Evolutionary conservation across 2,113 vertebrate species (phyloP).

Genomic region (Paramisgurnus dabryanus): DNA sequence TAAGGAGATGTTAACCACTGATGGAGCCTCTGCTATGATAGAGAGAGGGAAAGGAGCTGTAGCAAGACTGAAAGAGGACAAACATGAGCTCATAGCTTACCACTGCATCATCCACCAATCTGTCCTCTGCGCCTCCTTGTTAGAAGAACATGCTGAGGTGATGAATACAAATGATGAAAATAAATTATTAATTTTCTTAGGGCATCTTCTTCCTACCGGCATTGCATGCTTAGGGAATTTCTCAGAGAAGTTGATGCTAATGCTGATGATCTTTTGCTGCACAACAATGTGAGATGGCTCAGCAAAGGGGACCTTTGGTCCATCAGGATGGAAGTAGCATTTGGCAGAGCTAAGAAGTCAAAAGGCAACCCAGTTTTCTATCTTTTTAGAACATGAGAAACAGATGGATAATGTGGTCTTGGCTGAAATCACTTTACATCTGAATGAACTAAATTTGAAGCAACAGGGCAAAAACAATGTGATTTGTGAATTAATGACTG

Average conservation of each 20-base stretch:
- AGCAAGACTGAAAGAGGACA: slow-evolving; percentile 45
- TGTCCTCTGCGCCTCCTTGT: slow-evolving; percentile 16
- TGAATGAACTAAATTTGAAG: slow-evolving; percentile 44
- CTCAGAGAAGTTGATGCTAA: slow-evolving; percentile 38
- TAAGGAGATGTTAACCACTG: slow-evolving; percentile 39
- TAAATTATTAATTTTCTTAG: not conserved
- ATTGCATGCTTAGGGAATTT: slow-evolving; percentile 44
- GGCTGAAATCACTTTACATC: slow-evolving; percentile 48
- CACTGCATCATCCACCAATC: slow-evolving; percentile 42
- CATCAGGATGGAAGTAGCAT: slow-evolving; percentile 10
- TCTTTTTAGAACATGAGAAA: slow-evolving; percentile 36
- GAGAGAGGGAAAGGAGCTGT: slow-evolving; percentile 50
- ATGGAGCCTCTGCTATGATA: slow-evolving; percentile 45
- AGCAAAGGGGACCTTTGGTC: slow-evolving; percentile 40
- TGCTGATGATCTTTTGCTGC: slow-evolving; percentile 33
- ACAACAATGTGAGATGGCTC: slow-evolving; percentile 43
- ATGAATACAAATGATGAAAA: no score
- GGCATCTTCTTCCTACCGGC: slow-evolving; percentile 43
- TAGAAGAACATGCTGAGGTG: no score
- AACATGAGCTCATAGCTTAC: slow-evolving; percentile 42
- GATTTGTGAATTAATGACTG: slow-evolving; percentile 47
- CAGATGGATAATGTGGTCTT: slow-evolving; percentile 8
- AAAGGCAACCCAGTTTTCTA: slow-evolving; percentile 31
- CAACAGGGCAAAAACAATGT: slow-evolving; percentile 46
- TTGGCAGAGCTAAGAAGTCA: slow-evolving; percentile 40